A percentile compares a stretch with the other conserved stretches of the same genome.
Evolutionary conservation across 2,113 vertebrate species (phyloP).

Genomic region (Gymnogyps californianus): DNA sequence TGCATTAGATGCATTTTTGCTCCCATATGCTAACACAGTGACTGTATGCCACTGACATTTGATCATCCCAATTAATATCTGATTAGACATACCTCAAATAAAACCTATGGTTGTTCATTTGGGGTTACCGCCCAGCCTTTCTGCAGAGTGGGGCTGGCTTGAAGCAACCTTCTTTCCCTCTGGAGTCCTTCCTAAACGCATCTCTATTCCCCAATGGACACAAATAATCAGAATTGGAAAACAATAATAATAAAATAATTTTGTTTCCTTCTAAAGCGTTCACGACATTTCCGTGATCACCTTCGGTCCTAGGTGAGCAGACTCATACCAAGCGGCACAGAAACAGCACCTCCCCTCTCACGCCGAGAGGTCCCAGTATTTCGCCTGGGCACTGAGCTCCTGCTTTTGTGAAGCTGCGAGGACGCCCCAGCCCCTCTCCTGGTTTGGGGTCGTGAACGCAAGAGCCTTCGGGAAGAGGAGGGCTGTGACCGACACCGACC

Average conservation of each 20-base stretch:
- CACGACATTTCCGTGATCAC: rapidly evolving
- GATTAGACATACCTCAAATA: background rate
- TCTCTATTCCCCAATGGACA: background rate
- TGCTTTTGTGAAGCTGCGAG: rapidly evolving
- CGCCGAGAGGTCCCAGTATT: background rate
- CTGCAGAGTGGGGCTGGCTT: no score
- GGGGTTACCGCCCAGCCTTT: background rate
- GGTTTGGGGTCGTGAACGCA: rapidly evolving
- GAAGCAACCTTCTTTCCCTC: background rate
- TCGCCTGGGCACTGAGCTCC: background rate
- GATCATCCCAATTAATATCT: background rate
- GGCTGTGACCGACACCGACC: background rate
- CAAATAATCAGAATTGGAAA: background rate
- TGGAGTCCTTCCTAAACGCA: background rate
- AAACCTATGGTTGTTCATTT: background rate
- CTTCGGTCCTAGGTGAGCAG: background rate
- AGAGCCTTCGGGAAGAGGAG: background rate
- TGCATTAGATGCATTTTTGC: background rate
- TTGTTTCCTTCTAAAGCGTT: background rate
- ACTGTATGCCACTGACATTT: background rate
- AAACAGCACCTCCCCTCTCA: background rate
- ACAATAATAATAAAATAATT: background rate
- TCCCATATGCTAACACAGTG: background rate
- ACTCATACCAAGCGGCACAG: background rate
- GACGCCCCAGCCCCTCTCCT: background rate